A percentile compares a stretch with the other conserved stretches of the same genome.
Conservation (phyloP, 30 jellyfish, hydroid and myxozoan genomes). For the Aurelia sp. region DNA sequence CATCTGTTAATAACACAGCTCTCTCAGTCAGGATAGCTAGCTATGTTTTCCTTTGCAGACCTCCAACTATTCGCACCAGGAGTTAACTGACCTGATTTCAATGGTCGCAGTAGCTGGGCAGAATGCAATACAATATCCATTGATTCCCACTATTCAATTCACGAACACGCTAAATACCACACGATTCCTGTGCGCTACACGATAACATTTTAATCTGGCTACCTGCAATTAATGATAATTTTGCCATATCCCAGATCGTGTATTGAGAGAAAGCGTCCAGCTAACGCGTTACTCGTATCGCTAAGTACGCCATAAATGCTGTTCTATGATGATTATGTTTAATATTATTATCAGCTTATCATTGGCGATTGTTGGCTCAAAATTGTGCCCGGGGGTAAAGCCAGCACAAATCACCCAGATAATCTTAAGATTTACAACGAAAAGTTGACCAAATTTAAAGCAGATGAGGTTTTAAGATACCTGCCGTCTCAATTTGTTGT, state of each 20-base stretch:
- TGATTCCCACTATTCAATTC: neutral
- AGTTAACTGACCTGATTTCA: slow-evolving; percentile 8
- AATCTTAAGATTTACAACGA: too few relatives aligned
- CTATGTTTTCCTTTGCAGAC: slow-evolving; percentile 41
- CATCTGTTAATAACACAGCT: neutral
- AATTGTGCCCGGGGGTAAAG: slow-evolving; percentile 16
- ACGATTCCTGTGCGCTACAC: neutral
- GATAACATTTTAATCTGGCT: neutral
- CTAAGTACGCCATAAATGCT: slow-evolving; percentile 19
- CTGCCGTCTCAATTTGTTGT: too few relatives aligned
- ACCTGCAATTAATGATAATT: neutral
- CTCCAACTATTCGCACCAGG: slow-evolving; percentile 36
- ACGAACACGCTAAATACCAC: slow-evolving; percentile 2
- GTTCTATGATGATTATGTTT: slow-evolving; percentile 1
- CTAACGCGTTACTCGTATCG: neutral
- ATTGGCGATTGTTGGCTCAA: neutral
- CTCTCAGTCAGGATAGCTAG: neutral
- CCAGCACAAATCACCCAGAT: neutral
- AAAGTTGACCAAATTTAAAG: too few relatives aligned
- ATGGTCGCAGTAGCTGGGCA: neutral
- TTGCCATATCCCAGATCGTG: neutral
- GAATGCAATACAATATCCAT: neutral
- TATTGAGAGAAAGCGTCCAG: neutral
- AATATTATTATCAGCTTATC: slow-evolving; percentile 34
- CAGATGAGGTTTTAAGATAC: too few relatives aligned